Percentiles rank a stretch among this genome's conserved stretches.
These are phyloP conservation scores for Chrosomus eos DNA, from an alignment of 2,797 vertebrate genomes.

Conservation along the genomic window DNA sequence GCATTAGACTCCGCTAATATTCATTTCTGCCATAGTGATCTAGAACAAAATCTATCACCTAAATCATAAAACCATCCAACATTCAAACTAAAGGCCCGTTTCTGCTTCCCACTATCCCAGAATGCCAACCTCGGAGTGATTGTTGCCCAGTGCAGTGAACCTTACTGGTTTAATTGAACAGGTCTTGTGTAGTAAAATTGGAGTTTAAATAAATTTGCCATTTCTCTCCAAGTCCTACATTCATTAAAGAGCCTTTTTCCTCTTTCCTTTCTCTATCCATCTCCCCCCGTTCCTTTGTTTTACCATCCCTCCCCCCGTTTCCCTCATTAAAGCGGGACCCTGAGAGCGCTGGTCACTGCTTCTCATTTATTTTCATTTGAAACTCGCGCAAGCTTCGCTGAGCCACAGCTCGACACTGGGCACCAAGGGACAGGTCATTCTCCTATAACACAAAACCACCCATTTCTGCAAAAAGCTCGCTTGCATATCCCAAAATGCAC, in stretches of 20 bases:
- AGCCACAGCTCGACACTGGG: slow-evolving; percentile 49
- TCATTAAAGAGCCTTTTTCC: slow-evolving; percentile 67
- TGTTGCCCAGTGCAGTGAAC: slow-evolving; percentile 48
- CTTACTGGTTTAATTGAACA: slow-evolving; percentile 74
- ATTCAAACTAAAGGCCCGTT: slow-evolving; percentile 1
- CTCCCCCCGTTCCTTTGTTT: slow-evolving; percentile 45
- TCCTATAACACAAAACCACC: slow-evolving; percentile 28
- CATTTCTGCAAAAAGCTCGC: slow-evolving; percentile 31
- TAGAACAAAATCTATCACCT: neutral
- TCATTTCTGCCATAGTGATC: neutral
- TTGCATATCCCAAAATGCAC: slow-evolving; percentile 49
- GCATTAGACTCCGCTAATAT: neutral
- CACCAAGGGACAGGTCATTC: slow-evolving; percentile 57
- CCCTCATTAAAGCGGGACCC: slow-evolving; percentile 80
- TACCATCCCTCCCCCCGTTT: slow-evolving; percentile 49
- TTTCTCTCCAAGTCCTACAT: slow-evolving; percentile 63
- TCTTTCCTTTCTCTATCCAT: slow-evolving; percentile 46
- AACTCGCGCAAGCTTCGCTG: slow-evolving; percentile 75
- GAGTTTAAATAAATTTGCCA: slow-evolving; percentile 57
- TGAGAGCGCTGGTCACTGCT: slow-evolving; percentile 80
- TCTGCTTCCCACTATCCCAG: slow-evolving; percentile 25
- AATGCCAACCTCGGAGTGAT: slow-evolving; percentile 34
- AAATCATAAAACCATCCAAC: neutral
- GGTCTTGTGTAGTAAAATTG: slow-evolving; percentile 66
- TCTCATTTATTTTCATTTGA: slow-evolving; percentile 87